phyloP scores from a whole-genome alignment of 2,113 vertebrate genomes.

The Pelvicachromis taeniatus region DNA sequence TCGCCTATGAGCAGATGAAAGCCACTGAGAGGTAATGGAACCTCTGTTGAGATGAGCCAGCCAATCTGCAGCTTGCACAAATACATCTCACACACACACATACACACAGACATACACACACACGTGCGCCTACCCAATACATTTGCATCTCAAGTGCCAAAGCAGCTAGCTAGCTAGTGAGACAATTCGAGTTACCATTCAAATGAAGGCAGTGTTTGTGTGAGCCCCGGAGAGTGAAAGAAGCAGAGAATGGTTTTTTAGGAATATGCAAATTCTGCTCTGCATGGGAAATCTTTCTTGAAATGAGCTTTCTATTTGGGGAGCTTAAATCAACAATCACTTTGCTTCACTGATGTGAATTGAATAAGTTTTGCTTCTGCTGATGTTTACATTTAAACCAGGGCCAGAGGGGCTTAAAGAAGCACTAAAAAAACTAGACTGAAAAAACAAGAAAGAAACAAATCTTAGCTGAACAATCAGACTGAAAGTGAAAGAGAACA shows the following conservation, averaged over 20 bases:
- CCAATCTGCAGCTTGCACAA: constrained; percentile 70
- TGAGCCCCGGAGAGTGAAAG: constrained; percentile 76
- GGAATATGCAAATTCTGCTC: constrained; percentile 76
- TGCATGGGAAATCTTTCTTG: constrained; percentile 82
- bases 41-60: constrained; percentile 66
- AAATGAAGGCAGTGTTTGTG: constrained; percentile 60
- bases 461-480: background rate
- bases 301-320: constrained; percentile 87
- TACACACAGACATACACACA: background rate
- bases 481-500: background rate
- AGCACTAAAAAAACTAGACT: background rate
- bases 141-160: constrained; percentile 62
- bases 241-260: constrained; percentile 16
- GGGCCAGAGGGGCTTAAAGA: background rate
- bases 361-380: constrained; percentile 36
- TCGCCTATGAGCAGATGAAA: constrained; percentile 63
- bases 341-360: constrained; percentile 56
- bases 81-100: constrained; percentile 45
- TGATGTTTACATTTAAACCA: constrained; percentile 13
- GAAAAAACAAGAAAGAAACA: background rate
- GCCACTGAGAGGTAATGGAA: constrained; percentile 74
- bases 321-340: constrained; percentile 84
- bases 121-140: background rate
- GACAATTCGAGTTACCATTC: constrained; percentile 62
- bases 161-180: constrained; percentile 42